phyloP scores from a whole-genome alignment of 2,797 vertebrate genomes.

The Megaceryle alcyon region DNA sequence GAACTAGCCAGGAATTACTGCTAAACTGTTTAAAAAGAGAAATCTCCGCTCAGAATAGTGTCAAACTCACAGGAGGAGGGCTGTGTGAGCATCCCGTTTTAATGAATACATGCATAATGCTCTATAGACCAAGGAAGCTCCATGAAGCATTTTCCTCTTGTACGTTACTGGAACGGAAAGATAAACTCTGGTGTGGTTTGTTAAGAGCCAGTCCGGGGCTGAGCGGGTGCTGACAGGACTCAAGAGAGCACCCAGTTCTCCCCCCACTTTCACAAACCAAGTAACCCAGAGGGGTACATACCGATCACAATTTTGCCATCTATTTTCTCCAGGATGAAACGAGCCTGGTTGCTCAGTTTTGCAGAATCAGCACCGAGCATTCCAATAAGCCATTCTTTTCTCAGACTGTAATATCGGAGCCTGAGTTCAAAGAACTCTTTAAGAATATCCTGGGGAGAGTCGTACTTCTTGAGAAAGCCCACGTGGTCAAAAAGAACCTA shows the following conservation, averaged over 20 bases:
- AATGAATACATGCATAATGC: not conserved
- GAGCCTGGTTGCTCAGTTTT: conserved; percentile 94
- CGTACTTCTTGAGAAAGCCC: conserved; percentile 94
- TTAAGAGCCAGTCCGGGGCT: not conserved
- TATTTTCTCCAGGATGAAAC: conserved; percentile 99
- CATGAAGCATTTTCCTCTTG: not conserved
- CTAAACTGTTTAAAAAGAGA: not conserved
- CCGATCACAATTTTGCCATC: conserved; percentile 93
- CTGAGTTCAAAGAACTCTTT: conserved; percentile 93
- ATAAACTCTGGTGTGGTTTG: conserved; percentile 35
- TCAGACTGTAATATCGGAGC: conserved; percentile 90
- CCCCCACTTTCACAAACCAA: not conserved
- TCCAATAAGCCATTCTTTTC: conserved; percentile 94
- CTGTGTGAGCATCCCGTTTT: not conserved
- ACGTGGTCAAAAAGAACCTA: conserved; percentile 97
- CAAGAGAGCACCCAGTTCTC: not conserved
- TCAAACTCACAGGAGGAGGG: not conserved
- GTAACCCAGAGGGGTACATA: conserved; percentile 62
- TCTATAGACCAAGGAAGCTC: not conserved
- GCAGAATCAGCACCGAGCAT: conserved; percentile 91
- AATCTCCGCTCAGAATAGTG: not conserved
- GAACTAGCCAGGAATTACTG: not conserved
- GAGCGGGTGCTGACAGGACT: conserved; percentile 43
- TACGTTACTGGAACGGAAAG: not conserved
- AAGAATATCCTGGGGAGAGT: conserved; percentile 88